Percentiles rank a stretch among this genome's conserved stretches.
Conservation (phyloP, 2,888 invertebrate species). For the Tenthredo livida region DNA sequence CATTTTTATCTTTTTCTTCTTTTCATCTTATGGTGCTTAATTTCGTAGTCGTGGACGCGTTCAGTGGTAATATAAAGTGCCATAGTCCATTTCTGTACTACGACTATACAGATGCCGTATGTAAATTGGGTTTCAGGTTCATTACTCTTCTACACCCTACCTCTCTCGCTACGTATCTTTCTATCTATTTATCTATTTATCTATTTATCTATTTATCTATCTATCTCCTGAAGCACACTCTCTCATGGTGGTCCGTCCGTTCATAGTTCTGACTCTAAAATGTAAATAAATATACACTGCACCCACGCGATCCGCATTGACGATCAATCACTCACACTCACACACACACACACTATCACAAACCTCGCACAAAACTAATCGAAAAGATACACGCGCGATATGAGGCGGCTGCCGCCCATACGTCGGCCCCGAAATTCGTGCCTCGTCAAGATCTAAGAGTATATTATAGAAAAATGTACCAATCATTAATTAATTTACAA, state of each 20-base stretch:
- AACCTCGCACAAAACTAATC: background rate
- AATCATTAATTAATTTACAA: constrained; percentile 18
- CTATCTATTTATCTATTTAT: constrained; percentile 29
- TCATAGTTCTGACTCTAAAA: background rate
- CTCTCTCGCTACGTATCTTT: background rate
- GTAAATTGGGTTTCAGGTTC: constrained; percentile 30
- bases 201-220: constrained; percentile 10
- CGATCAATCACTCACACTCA: constrained; percentile 19
- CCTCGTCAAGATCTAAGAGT: background rate
- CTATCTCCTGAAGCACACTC: background rate
- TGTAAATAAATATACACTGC: constrained; percentile 32
- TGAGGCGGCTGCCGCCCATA: background rate
- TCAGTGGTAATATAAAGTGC: background rate
- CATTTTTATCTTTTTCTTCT: background rate
- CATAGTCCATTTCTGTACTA: background rate
- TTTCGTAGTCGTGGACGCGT: background rate
- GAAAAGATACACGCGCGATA: background rate
- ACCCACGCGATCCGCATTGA: constrained; percentile 1
- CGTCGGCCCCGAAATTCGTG: background rate
- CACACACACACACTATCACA: background rate
- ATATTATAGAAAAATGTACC: background rate
- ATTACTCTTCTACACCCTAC: constrained; percentile 2
- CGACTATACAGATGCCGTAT: constrained; percentile 25
- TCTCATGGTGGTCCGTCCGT: background rate
- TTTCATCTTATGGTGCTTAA: background rate